Percentiles rank a stretch among this genome's conserved stretches.
phyloP scores from a whole-genome alignment of 2,888 invertebrate genomes.

The Hyppa rectilinea region DNA sequence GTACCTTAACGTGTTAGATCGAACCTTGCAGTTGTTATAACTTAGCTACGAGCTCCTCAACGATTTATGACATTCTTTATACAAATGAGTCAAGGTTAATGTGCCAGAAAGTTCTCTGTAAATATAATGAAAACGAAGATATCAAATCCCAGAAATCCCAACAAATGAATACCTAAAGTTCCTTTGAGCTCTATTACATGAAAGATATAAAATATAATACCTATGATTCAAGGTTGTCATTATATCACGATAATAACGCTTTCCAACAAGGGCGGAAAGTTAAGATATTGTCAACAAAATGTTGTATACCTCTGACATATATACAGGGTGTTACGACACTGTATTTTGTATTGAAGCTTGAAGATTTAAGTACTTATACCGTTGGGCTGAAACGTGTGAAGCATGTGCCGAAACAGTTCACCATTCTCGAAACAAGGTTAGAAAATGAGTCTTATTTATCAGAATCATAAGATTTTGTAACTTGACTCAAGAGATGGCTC shows the following conservation, averaged over 20 bases:
- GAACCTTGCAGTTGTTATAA: too few species aligned
- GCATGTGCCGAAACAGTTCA: slow-evolving; percentile 12
- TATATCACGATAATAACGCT: slow-evolving; percentile 27
- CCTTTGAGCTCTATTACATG: slow-evolving; percentile 24
- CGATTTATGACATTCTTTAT: slow-evolving; percentile 27
- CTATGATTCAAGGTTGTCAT: slow-evolving; percentile 12
- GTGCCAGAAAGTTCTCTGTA: slow-evolving; percentile 34
- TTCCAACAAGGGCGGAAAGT: slow-evolving; percentile 20
- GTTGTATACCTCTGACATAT: slow-evolving; percentile 14
- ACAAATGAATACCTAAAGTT: slow-evolving; percentile 43
- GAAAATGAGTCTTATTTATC: slow-evolving; percentile 34
- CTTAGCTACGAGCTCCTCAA: too few species aligned
- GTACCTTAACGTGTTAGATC: too few species aligned
- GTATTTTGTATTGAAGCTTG: slow-evolving; percentile 14
- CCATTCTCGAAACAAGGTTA: slow-evolving; percentile 39
- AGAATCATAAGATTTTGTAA: slow-evolving; percentile 28
- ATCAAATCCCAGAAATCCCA: slow-evolving; percentile 26
- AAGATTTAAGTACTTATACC: slow-evolving; percentile 24
- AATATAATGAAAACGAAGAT: slow-evolving; percentile 32
- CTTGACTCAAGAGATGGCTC: slow-evolving; percentile 1
- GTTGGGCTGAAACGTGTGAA: slow-evolving; percentile 14
- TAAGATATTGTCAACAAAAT: slow-evolving; percentile 32
- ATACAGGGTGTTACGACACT: slow-evolving; percentile 18
- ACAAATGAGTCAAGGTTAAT: slow-evolving; percentile 45
- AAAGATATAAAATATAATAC: slow-evolving; percentile 34